A percentile compares a stretch with the other conserved stretches of the same genome.
Evolutionary conservation across 2,797 vertebrate species (phyloP).

Genomic region (Epinephelus malabaricus): DNA sequence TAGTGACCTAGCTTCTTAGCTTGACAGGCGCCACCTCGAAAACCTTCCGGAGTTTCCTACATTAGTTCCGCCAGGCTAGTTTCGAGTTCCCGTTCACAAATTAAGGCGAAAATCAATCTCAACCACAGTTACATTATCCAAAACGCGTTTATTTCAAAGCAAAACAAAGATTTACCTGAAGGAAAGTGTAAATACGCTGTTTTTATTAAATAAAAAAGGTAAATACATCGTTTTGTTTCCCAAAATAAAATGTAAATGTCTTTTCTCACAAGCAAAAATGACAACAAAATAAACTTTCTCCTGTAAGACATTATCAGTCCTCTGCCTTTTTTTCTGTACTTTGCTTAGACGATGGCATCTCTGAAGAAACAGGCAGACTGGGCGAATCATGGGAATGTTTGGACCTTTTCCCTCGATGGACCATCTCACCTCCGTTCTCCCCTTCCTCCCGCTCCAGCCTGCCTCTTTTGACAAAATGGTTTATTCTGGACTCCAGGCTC

Average conservation of each 20-base stretch:
- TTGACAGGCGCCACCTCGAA: slow-evolving; percentile 36
- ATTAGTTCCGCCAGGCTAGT: slow-evolving; percentile 50
- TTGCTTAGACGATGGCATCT: slow-evolving; percentile 18
- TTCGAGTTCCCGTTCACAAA: background rate
- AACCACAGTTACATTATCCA: background rate
- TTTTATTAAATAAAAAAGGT: background rate
- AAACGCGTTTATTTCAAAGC: slow-evolving; percentile 63
- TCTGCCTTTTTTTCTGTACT: slow-evolving; percentile 33
- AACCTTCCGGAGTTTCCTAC: slow-evolving; percentile 6
- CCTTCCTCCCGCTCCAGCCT: slow-evolving; percentile 81
- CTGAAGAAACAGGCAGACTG: slow-evolving; percentile 20
- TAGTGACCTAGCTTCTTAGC: slow-evolving; percentile 53
- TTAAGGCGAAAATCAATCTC: background rate
- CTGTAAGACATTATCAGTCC: slow-evolving; percentile 28
- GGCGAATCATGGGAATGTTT: slow-evolving; percentile 73
- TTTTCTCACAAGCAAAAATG: background rate
- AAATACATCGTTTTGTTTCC: background rate
- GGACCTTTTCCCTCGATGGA: slow-evolving; percentile 84
- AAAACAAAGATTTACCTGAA: slow-evolving; percentile 8
- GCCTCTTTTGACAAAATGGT: slow-evolving; percentile 92
- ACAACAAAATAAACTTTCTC: background rate
- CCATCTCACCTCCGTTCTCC: slow-evolving; percentile 74
- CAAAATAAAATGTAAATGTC: background rate
- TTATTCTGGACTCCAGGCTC: slow-evolving; percentile 93
- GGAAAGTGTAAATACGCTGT: background rate